A percentile compares a stretch with the other conserved stretches of the same genome.
phyloP scores from a whole-genome alignment of 2,888 invertebrate species.

The Leucoma salicis region DNA sequence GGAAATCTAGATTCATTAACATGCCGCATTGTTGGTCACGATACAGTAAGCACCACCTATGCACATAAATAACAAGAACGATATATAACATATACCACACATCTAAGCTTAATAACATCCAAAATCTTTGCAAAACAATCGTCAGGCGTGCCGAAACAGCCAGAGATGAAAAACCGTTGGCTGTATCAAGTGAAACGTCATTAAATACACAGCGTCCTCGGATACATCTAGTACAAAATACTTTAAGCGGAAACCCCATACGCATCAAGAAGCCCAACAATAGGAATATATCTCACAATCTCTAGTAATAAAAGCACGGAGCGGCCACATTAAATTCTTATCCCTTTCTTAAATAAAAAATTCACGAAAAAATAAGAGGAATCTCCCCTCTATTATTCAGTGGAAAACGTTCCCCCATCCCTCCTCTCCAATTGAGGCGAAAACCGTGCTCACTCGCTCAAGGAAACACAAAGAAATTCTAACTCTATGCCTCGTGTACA shows the following conservation, averaged over 20 bases:
- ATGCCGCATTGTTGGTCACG: too few relatives aligned
- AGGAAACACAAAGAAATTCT: conserved; percentile 63
- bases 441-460: conserved; percentile 39
- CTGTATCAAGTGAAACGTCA: conserved; percentile 51
- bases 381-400: conserved; percentile 77
- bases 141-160: conserved; percentile 27
- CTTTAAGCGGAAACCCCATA: conserved; percentile 78
- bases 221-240: conserved; percentile 69
- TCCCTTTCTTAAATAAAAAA: conserved; percentile 83
- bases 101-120: conserved; percentile 1
- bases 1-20: too few relatives aligned
- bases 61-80: too few relatives aligned
- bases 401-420: conserved; percentile 50
- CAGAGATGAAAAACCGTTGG: conserved; percentile 38
- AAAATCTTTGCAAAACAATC: conserved; percentile 18
- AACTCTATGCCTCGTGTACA: conserved; percentile 65
- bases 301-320: conserved; percentile 74
- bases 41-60: too few relatives aligned
- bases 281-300: conserved; percentile 72
- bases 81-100: too few relatives aligned
- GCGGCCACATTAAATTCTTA: conserved; percentile 82
- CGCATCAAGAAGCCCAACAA: conserved; percentile 73
- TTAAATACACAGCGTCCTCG: conserved; percentile 55
- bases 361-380: conserved; percentile 80
- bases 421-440: conserved; percentile 39